Evolutionary conservation across 2,113 vertebrate genomes (phyloP).

Genomic region (Mastomys natalensis): DNA sequence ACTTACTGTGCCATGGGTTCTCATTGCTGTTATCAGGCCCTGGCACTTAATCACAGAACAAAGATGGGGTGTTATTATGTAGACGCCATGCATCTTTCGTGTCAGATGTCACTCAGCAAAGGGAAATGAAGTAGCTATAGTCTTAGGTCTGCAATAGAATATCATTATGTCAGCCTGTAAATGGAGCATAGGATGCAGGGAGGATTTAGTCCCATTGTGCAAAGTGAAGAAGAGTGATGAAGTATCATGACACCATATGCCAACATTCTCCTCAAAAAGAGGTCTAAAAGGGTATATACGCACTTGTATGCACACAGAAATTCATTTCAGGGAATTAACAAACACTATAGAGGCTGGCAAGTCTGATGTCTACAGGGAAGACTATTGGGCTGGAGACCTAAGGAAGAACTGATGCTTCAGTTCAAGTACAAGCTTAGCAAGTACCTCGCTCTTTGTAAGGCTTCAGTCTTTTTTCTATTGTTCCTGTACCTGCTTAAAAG

Average conservation of each 20-base stretch:
- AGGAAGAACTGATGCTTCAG: background rate
- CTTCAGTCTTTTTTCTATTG: background rate
- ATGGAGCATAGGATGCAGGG: background rate
- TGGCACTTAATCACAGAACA: background rate
- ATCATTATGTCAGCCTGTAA: background rate
- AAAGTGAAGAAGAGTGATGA: background rate
- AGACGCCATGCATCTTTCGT: background rate
- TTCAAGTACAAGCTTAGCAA: background rate
- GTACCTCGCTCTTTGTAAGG: background rate
- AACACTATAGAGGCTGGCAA: accelerated
- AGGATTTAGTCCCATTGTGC: background rate
- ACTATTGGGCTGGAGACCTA: background rate
- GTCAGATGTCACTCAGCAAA: background rate
- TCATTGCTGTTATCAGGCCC: too few relatives aligned
- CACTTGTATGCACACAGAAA: background rate
- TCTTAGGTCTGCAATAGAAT: background rate
- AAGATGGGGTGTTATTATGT: background rate
- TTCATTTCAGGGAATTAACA: background rate
- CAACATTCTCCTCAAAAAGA: background rate
- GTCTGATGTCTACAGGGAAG: background rate
- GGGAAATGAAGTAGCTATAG: background rate
- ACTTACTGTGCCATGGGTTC: accelerated
- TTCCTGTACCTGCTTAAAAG: background rate
- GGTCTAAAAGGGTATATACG: too few relatives aligned
- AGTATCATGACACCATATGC: background rate